Percentiles rank a stretch among this genome's conserved stretches.
phyloP scores from a whole-genome alignment of 2,888 invertebrate species.

The Camptogramma bilineatum region DNA sequence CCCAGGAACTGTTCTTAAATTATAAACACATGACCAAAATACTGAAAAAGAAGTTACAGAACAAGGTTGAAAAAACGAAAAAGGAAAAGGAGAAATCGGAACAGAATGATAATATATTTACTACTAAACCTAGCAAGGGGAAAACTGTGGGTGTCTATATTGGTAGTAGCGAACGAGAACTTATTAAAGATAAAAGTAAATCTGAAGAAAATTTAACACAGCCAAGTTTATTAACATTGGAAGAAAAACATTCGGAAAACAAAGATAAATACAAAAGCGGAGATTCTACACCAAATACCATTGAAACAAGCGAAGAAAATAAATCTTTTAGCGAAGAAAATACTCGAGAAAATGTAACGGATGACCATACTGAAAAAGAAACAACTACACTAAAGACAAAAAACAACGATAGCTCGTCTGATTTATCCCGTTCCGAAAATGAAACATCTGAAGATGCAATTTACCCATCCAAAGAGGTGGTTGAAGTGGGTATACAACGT shows the following conservation, averaged over 20 bases:
- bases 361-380: slow-evolving; percentile 9
- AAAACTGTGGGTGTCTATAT: neutral
- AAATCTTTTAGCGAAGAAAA: neutral
- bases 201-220: neutral
- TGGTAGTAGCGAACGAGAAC: slow-evolving; percentile 6
- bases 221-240: neutral
- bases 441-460: slow-evolving; percentile 11
- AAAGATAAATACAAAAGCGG: slow-evolving; percentile 10
- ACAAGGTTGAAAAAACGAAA: slow-evolving; percentile 11
- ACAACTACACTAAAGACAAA: neutral
- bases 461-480: slow-evolving; percentile 24
- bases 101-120: slow-evolving; percentile 7
- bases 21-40: slow-evolving; percentile 45
- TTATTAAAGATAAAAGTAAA: slow-evolving; percentile 3
- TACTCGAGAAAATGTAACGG: slow-evolving; percentile 1
- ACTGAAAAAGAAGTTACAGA: slow-evolving; percentile 21
- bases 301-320: neutral
- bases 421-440: slow-evolving; percentile 2
- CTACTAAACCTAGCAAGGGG: slow-evolving; percentile 15
- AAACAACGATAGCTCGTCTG: neutral
- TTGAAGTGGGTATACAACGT: slow-evolving; percentile 22
- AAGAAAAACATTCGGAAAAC: neutral
- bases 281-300: neutral
- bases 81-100: neutral
- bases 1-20: slow-evolving; percentile 45